Evolutionary conservation across 1,140 invertebrate species (phyloP), one percentile per base, ranked within the genome.

Genomic region (Drosophila melanica): DNA sequence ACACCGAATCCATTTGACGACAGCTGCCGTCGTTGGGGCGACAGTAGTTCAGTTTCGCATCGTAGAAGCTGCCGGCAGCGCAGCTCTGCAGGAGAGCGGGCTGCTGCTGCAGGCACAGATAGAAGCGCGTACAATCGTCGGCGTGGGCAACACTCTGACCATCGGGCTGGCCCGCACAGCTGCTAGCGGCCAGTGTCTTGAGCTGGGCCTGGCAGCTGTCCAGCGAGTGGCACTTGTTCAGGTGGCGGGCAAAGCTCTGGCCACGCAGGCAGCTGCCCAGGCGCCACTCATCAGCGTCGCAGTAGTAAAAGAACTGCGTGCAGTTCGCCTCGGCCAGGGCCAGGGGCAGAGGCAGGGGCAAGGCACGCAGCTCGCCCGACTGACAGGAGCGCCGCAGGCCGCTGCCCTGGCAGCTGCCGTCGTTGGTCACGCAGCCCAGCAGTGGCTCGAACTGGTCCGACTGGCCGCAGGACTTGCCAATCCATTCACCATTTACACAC

Each of bases 21-120:
- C 90, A 91, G 4, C 50, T 72, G 23, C 90, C 90, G 58, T 91
- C 86, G 53, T 91, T 90, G 14, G 90, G 90, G 0, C 80, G 75
- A 30, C 90, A 91, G 27, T 89, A 91, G 0, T 67, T 72, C 2
- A 66, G 47, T 0, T 8, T 20, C 0, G 69, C 14, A 62, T 91
- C 86, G n/a, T 75, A 91, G 39, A 79, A 91, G 45, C 86, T 90
- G 12, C 82, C 86, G 0, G 47, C 33, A 1, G 64, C 7, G 55
- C 90, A 91, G 51, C 55, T 87, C 41, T 90, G 82, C 9, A 60
- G 55, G 7, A 75, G 11, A 4, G 69, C 33, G 0, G 73, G 44
- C 8, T 57, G 33, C n/a, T 85, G 63, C 16, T 75, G 69, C 12
- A 89, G 23, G 23, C 90, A 91, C 14, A 91, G 16, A 48, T 81